Conservation (phyloP, 1,140 invertebrate species). For the Epicauta chinensis region DNA sequence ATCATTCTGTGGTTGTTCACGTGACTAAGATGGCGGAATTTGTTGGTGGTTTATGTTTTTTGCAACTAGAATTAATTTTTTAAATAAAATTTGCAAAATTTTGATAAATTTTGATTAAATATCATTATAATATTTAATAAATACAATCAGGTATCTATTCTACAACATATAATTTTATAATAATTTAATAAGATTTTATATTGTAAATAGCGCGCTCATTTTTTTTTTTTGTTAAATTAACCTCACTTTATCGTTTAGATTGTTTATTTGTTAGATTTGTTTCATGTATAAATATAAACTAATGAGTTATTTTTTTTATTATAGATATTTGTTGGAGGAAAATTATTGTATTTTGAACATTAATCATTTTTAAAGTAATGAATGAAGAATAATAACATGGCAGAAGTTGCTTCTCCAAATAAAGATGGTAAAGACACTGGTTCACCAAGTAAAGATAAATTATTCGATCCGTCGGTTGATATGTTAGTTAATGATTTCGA, state of each 20-base stretch:
- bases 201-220: slow-evolving; percentile 11
- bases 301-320: too few relatives aligned
- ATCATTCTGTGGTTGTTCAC: too few relatives aligned
- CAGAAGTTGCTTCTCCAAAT: slow-evolving; percentile 28
- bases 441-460: slow-evolving; percentile 37
- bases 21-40: slow-evolving; percentile 12
- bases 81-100: background rate
- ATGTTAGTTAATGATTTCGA: slow-evolving; percentile 97
- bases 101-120: background rate
- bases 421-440: slow-evolving; percentile 31
- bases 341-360: too few relatives aligned
- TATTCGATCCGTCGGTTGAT: slow-evolving; percentile 66
- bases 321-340: too few relatives aligned
- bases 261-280: too few relatives aligned
- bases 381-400: slow-evolving; percentile 29
- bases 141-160: background rate
- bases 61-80: slow-evolving; percentile 3
- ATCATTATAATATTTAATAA: background rate
- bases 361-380: too few relatives aligned
- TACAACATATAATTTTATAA: background rate
- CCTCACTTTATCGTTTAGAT: too few relatives aligned
- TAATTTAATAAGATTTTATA: background rate
- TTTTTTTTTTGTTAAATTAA: background rate
- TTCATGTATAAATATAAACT: too few relatives aligned
- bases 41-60: slow-evolving; percentile 13